Conservation (phyloP, 2,113 vertebrate species). For the Riparia riparia region DNA sequence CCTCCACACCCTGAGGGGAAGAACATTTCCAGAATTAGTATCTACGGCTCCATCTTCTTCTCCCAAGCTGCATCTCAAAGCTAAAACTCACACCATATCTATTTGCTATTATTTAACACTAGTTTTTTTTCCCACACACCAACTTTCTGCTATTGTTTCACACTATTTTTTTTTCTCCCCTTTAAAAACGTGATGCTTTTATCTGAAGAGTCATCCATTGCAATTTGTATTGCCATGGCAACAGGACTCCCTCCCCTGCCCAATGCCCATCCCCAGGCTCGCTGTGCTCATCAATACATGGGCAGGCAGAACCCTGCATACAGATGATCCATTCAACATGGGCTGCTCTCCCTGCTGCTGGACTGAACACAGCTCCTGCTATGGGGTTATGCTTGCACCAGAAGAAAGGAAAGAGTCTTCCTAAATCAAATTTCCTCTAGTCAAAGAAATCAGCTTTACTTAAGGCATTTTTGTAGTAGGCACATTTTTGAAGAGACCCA, state of each 20-base stretch:
- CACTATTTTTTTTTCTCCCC: not conserved
- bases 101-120: not conserved
- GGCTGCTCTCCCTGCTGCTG: not conserved
- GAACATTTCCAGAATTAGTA: not conserved
- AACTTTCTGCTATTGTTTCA: not conserved
- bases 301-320: not conserved
- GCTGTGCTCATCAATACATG: not conserved
- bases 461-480: accelerated
- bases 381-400: accelerated
- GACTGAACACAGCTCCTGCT: not conserved
- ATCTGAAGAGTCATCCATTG: not conserved
- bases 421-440: not conserved
- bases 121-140: not conserved
- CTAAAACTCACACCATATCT: not conserved
- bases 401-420: not conserved
- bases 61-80: not conserved
- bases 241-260: conserved; percentile 5
- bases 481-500: not conserved
- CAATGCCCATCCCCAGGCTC: not conserved
- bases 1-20: not conserved
- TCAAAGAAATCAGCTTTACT: not conserved
- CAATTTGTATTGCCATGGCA: conserved; percentile 28
- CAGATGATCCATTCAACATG: not conserved
- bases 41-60: not conserved
- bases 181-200: not conserved